Percentiles rank a stretch among this genome's conserved stretches.
Evolutionary conservation across 1,140 invertebrate species (phyloP).

Genomic region (Mycetomoellerius zeteki): DNA sequence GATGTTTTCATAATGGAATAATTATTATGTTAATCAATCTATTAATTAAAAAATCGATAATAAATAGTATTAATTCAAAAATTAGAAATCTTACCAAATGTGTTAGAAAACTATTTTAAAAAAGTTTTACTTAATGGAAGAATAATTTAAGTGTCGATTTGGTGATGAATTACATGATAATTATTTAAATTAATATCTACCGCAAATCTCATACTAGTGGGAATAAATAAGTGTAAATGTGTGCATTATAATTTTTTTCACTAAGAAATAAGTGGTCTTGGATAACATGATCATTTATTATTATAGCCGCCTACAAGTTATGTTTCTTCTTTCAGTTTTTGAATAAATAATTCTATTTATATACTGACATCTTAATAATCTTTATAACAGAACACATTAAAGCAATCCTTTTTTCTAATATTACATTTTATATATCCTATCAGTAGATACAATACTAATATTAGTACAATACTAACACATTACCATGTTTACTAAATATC

Average conservation of each 20-base stretch:
- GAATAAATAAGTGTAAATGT: background rate
- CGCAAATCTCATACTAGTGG: background rate
- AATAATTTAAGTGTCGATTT: slow-evolving; percentile 14
- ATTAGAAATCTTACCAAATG: background rate
- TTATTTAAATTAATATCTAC: background rate
- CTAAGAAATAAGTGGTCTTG: background rate
- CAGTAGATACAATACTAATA: background rate
- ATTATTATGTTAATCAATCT: background rate
- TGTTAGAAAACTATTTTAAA: background rate
- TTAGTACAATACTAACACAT: no score
- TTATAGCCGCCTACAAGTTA: background rate
- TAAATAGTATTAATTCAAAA: background rate
- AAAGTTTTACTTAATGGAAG: background rate
- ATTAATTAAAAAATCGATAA: background rate
- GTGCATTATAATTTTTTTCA: background rate
- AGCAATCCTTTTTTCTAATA: slow-evolving; percentile 9
- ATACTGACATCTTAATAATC: background rate
- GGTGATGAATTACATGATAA: background rate
- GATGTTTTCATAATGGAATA: background rate
- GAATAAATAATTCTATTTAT: slow-evolving; percentile 10
- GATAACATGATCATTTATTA: background rate
- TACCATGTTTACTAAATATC: background rate
- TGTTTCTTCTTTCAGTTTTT: background rate
- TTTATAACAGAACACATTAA: background rate
- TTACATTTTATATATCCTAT: slow-evolving; percentile 2